Evolutionary conservation across 2,113 vertebrate genomes (phyloP).

Genomic region (Turdus rufiventris): DNA sequence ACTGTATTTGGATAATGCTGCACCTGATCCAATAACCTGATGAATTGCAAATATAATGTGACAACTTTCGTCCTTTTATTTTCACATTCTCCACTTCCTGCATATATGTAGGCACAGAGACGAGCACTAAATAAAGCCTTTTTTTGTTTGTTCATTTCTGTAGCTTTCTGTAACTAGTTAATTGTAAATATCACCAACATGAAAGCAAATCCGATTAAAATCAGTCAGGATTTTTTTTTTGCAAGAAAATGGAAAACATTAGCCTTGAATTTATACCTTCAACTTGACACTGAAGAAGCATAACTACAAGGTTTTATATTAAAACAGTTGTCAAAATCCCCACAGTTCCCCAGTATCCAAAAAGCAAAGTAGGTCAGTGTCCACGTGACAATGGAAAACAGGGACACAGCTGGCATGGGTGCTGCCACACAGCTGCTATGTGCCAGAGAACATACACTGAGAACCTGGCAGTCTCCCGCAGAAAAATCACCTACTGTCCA

Average conservation of each 20-base stretch:
- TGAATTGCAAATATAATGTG: rapidly evolving
- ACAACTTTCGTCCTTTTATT: neutral
- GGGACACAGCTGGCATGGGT: neutral
- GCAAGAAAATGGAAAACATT: neutral
- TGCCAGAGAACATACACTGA: neutral
- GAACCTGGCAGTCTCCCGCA: neutral
- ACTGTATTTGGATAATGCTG: neutral
- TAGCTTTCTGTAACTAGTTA: neutral
- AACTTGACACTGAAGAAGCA: neutral
- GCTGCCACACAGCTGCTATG: neutral
- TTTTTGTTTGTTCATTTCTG: neutral
- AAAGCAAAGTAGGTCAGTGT: neutral
- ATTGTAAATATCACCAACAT: neutral
- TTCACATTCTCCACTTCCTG: neutral
- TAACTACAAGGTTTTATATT: neutral
- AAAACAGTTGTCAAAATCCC: neutral
- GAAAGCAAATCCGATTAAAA: neutral
- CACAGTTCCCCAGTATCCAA: neutral
- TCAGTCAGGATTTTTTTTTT: neutral
- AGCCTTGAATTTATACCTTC: neutral
- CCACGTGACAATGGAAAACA: rapidly evolving
- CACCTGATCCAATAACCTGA: neutral
- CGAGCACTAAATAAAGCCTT: neutral
- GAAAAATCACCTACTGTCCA: neutral
- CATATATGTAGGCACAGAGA: neutral